phyloP scores from a whole-genome alignment of 2,888 invertebrate genomes.

The Agonopterix alstromeriana region DNA sequence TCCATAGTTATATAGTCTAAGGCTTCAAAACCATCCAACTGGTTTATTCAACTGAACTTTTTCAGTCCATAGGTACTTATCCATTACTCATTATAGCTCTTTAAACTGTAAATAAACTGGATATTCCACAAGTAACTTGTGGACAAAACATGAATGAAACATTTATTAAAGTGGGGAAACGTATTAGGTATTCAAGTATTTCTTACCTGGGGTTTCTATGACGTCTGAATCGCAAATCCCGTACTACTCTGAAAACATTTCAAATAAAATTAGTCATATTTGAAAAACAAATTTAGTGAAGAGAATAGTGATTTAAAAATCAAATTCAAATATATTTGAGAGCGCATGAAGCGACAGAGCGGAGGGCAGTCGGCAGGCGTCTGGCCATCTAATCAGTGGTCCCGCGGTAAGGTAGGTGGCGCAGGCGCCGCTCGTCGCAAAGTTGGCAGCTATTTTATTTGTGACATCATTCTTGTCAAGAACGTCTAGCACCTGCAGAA shows the following conservation, averaged over 20 bases:
- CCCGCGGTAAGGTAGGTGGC: slow-evolving; percentile 9
- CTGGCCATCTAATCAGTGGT: slow-evolving; percentile 31
- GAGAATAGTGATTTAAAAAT: slow-evolving; percentile 23
- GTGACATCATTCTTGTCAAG: slow-evolving; percentile 19
- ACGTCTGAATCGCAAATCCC: slow-evolving; percentile 8
- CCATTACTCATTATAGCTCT: no score
- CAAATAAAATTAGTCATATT: slow-evolving; percentile 22
- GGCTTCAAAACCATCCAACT: no score
- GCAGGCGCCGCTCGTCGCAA: slow-evolving; percentile 5
- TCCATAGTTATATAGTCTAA: no score
- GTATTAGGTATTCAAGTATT: background rate
- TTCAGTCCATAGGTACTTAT: no score
- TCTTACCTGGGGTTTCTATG: slow-evolving; percentile 1
- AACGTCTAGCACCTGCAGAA: slow-evolving; percentile 13
- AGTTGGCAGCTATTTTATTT: slow-evolving; percentile 7
- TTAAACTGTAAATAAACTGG: no score
- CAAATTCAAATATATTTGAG: slow-evolving; percentile 24
- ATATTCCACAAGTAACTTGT: no score
- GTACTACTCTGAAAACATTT: slow-evolving; percentile 13
- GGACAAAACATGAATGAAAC: no score
- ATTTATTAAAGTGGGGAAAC: no score
- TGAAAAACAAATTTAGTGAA: slow-evolving; percentile 12
- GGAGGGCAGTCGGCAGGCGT: slow-evolving; percentile 29
- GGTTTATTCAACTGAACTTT: no score
- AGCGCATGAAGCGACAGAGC: slow-evolving; percentile 8